phyloP scores from a whole-genome alignment of 2,113 vertebrate genomes.

The Pluvianellus socialis region DNA sequence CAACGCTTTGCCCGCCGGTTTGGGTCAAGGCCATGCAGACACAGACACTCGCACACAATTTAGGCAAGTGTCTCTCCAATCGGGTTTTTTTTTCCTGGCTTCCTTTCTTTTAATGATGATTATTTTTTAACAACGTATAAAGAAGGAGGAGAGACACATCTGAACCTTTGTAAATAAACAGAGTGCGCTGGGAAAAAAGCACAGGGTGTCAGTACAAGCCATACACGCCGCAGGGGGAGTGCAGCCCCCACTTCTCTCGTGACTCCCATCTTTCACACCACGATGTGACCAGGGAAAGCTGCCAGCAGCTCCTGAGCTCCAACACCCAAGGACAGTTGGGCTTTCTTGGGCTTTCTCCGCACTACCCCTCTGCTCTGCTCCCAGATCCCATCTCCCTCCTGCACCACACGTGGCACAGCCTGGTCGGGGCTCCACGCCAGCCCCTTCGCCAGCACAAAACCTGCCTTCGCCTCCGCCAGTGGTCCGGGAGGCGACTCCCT shows the following conservation, averaged over 20 bases:
- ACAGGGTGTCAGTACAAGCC: neutral
- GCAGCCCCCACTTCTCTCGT: neutral
- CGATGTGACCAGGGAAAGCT: neutral
- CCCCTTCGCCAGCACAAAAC: fast-evolving
- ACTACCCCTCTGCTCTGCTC: neutral
- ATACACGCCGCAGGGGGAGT: fast-evolving
- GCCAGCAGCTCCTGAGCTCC: neutral
- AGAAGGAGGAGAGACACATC: neutral
- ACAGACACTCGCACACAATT: neutral
- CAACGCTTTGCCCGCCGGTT: neutral
- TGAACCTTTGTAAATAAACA: neutral
- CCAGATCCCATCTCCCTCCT: neutral
- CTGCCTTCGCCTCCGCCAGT: fast-evolving
- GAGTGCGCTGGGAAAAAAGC: neutral
- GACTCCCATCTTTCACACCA: neutral
- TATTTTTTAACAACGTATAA: neutral
- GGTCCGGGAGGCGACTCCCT: fast-evolving
- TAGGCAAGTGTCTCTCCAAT: neutral
- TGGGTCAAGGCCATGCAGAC: neutral
- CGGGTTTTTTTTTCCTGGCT: neutral
- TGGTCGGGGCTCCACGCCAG: neutral
- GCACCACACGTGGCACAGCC: too few species aligned
- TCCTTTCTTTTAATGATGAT: neutral
- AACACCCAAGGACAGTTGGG: neutral
- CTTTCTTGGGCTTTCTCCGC: neutral